Percentiles rank a stretch among this genome's conserved stretches.
These are phyloP conservation scores for Hydraecia micacea DNA, from an alignment of 2,888 invertebrate genomes.

Conservation along the genomic window DNA sequence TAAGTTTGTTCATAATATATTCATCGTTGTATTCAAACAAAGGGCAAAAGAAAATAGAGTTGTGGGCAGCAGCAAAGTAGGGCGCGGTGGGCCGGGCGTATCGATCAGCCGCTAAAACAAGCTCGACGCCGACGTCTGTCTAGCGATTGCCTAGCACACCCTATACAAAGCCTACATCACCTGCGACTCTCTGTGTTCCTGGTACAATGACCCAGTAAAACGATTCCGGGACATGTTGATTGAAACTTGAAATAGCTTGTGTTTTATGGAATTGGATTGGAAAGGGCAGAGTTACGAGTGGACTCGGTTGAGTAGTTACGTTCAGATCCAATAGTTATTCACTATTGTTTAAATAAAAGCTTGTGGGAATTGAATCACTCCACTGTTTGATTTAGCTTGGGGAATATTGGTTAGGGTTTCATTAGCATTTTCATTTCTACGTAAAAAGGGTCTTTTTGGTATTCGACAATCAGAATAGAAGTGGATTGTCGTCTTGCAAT, in stretches of 20 bases:
- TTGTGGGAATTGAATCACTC: conserved; percentile 39
- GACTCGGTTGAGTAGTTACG: conserved; percentile 58
- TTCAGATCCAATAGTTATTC: conserved; percentile 53
- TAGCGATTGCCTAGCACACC: conserved; percentile 79
- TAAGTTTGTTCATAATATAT: conserved; percentile 68
- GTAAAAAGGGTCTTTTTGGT: conserved; percentile 29
- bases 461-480: conserved; percentile 21
- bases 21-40: conserved; percentile 77
- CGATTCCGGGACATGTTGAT: conserved; percentile 80
- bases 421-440: conserved; percentile 43
- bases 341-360: conserved; percentile 60
- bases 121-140: conserved; percentile 81
- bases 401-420: conserved; percentile 47
- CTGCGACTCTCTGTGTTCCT: conserved; percentile 77
- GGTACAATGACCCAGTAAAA: conserved; percentile 85
- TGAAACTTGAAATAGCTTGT: conserved; percentile 79
- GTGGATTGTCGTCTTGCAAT: conserved; percentile 17
- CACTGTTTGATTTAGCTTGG: conserved; percentile 42
- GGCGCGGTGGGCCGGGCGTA: conserved; percentile 84
- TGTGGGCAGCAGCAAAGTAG: conserved; percentile 83
- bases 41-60: conserved; percentile 80
- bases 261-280: conserved; percentile 78
- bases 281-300: conserved; percentile 68
- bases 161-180: conserved; percentile 79
- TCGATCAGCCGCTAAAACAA: conserved; percentile 88